Percentiles rank a stretch among this genome's conserved stretches.
These are phyloP conservation scores for Parthenolecanium corni DNA, from an alignment of 2,888 invertebrate genomes.

Conservation along the genomic window DNA sequence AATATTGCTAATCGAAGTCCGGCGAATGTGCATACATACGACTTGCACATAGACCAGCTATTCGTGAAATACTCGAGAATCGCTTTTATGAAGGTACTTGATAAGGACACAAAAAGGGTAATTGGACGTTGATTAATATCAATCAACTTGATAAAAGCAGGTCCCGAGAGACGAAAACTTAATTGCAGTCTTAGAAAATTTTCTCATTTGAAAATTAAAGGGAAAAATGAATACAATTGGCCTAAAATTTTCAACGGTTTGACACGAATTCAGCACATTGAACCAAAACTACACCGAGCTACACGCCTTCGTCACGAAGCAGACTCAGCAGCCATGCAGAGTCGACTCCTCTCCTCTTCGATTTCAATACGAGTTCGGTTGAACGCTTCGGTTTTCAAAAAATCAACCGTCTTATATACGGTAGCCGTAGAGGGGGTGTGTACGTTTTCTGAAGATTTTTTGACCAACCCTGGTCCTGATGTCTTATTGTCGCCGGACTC, in stretches of 20 bases:
- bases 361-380: slow-evolving; percentile 72
- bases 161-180: no score
- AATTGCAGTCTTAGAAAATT: no score
- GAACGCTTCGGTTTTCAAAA: slow-evolving; percentile 85
- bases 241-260: background rate
- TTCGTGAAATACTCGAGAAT: no score
- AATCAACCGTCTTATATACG: slow-evolving; percentile 65
- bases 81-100: no score
- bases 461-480: slow-evolving; percentile 29
- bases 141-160: no score
- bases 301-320: slow-evolving; percentile 8
- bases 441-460: slow-evolving; percentile 21
- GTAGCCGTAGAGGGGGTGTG: slow-evolving; percentile 31
- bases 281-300: background rate
- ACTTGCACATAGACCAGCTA: no score
- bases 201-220: no score
- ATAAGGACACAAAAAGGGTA: no score
- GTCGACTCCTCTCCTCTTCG: slow-evolving; percentile 48
- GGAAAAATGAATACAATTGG: no score
- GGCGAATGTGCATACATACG: no score
- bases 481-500: slow-evolving; percentile 41
- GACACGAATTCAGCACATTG: background rate
- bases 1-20: no score
- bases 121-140: no score
- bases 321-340: slow-evolving; percentile 19